Percentiles rank a stretch among this genome's conserved stretches.
Conservation (phyloP, 2,797 vertebrate species). For the Microcaecilia unicolor region DNA sequence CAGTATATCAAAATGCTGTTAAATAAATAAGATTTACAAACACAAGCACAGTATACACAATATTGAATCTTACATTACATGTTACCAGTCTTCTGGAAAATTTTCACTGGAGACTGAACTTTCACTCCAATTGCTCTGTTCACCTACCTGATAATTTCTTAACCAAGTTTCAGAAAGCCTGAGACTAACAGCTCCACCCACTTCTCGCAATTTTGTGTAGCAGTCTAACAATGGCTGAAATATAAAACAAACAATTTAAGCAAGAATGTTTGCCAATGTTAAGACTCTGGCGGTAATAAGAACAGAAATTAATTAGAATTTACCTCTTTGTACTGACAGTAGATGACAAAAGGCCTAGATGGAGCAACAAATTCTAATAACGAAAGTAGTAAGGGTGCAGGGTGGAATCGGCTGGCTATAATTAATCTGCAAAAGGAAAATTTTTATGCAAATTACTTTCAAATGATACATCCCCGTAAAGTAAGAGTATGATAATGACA, state of each 20-base stretch:
- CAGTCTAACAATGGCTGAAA: slow-evolving; percentile 84
- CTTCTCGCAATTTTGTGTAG: slow-evolving; percentile 85
- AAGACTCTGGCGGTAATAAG: background rate
- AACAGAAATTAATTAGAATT: background rate
- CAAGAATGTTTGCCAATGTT: background rate
- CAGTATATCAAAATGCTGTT: too few species aligned
- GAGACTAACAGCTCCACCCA: slow-evolving; percentile 77
- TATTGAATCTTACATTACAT: too few species aligned
- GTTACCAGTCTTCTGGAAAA: too few species aligned
- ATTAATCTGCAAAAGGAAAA: slow-evolving; percentile 73
- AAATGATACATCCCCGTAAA: background rate
- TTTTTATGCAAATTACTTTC: background rate
- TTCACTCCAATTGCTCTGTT: too few species aligned
- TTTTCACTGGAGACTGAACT: too few species aligned
- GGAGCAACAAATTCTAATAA: slow-evolving; percentile 84
- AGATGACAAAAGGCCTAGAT: slow-evolving; percentile 89
- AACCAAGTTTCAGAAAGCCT: slow-evolving; percentile 90
- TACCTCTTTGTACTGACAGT: slow-evolving; percentile 96
- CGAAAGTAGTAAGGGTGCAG: slow-evolving; percentile 69
- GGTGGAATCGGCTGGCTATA: slow-evolving; percentile 86
- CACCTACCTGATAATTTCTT: slow-evolving; percentile 86
- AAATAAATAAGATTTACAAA: too few species aligned
- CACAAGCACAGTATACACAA: too few species aligned
- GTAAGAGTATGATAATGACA: background rate
- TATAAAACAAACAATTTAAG: slow-evolving; percentile 5